A percentile compares a stretch with the other conserved stretches of the same genome.
These are phyloP conservation scores for Diplogasteroides magnus DNA, from an alignment of 1,140 invertebrate species.

Conservation along the genomic window DNA sequence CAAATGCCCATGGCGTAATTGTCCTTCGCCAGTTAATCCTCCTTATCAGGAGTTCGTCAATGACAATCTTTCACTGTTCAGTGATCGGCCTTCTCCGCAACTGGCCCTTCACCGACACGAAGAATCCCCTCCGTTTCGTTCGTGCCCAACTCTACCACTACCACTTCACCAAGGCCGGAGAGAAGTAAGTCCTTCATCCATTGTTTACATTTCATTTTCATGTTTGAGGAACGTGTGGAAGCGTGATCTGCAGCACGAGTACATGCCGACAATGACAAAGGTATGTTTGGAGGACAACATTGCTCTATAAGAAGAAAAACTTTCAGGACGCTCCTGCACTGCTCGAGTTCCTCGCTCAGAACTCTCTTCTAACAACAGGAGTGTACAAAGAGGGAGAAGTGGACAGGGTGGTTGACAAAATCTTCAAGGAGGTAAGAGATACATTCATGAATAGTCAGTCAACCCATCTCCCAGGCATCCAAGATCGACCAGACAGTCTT, in stretches of 20 bases:
- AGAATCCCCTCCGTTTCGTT: neutral
- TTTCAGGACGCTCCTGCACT: neutral
- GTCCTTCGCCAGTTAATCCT: too few relatives aligned
- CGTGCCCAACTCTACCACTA: neutral
- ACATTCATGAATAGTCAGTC: too few relatives aligned
- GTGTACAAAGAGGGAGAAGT: neutral
- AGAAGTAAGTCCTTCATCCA: neutral
- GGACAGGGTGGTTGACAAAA: neutral
- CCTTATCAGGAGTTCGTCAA: too few relatives aligned
- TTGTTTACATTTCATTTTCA: neutral
- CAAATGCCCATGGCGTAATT: too few relatives aligned
- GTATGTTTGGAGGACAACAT: neutral
- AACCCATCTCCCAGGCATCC: too few relatives aligned
- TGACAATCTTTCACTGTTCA: too few relatives aligned
- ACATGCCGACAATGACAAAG: neutral
- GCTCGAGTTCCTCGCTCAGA: neutral
- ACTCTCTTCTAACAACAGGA: neutral
- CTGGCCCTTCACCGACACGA: neutral
- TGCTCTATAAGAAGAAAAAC: neutral
- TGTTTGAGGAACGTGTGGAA: neutral
- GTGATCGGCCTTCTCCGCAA: neutral
- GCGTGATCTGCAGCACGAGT: neutral
- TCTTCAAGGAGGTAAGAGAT: too few relatives aligned
- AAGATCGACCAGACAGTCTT: too few relatives aligned
- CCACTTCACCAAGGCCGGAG: neutral